Base-by-base conservation (phyloP, 2,797 vertebrate species). In the Ctenopoma multispine region DNA sequence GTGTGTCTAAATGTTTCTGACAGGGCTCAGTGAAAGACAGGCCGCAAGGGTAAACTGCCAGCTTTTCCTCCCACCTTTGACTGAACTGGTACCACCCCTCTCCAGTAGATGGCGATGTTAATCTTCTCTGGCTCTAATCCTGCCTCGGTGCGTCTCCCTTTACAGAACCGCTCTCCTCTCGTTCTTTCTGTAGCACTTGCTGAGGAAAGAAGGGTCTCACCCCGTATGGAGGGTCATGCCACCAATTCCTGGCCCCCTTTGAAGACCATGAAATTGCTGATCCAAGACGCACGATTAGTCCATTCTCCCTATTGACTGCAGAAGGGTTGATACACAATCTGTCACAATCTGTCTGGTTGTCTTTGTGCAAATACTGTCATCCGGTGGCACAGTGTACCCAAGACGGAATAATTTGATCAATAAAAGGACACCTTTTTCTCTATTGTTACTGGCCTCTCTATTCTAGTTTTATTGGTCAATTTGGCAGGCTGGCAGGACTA, bases 31-130 rank as follows among this genome's bases (percentile, higher is more conserved):
- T 91, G 90, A 91, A 89, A 88, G 80, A 88, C 85, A 84, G 86
- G 79, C 85, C 77, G 72, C 85, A 79, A 83, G 91, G 82, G 82
- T 90, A 83, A 88, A 87, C 80, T 84, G 81, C 73, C 78, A 59
- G 70, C 49, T 87, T 61, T 41, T 58, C 51, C 13, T 18, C 49
- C 71, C 29, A 58, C 38, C n/a, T 23, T 31, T 64, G 50, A 71
- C 68, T 65, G 47, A 24, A 49, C 31, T 20, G 2, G 13, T 79
- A 68, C 77, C 64, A 43, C 72, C 58, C 43, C 68, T 72, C 63
- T 48, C 90, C 94, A 93, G 92, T 94, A 95, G 95, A 95, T 95
- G 95, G 95, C 87, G 94, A 91, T 95, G 86, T 94, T 95, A 90
- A 92, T 94, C 95, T 94, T 93, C 91, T 88, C 75, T 93, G 91